A percentile compares a stretch with the other conserved stretches of the same genome.
These are phyloP conservation scores for Huso huso DNA, from an alignment of 2,797 vertebrate species.

Conservation along the genomic window DNA sequence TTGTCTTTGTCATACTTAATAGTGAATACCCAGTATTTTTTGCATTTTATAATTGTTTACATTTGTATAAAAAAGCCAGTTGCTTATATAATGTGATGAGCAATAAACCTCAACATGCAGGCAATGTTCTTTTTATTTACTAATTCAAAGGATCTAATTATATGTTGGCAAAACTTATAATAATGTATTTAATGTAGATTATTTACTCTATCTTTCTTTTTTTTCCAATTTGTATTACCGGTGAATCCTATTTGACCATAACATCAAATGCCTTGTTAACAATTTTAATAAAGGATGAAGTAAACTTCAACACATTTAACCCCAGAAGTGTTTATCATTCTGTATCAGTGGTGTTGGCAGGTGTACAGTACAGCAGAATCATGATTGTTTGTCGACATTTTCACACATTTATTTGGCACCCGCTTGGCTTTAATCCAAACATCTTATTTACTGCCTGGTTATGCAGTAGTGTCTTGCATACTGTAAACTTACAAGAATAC, in stretches of 20 bases:
- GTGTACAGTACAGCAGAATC: slow-evolving; percentile 31
- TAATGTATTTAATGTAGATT: slow-evolving; percentile 32
- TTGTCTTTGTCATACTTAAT: slow-evolving; percentile 50
- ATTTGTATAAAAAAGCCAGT: slow-evolving; percentile 40
- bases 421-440: slow-evolving; percentile 7
- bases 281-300: slow-evolving; percentile 34
- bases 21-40: slow-evolving; percentile 47
- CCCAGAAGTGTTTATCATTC: slow-evolving; percentile 20
- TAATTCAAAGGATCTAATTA: slow-evolving; percentile 26
- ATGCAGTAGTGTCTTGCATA: slow-evolving; percentile 10
- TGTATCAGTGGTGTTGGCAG: slow-evolving; percentile 36
- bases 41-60: slow-evolving; percentile 67
- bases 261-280: slow-evolving; percentile 31
- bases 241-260: slow-evolving; percentile 5
- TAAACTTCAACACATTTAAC: slow-evolving; percentile 25
- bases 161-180: slow-evolving; percentile 10
- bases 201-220: slow-evolving; percentile 16
- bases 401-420: slow-evolving; percentile 16
- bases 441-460: not conserved
- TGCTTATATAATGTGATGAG: slow-evolving; percentile 37
- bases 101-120: slow-evolving; percentile 26
- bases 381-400: slow-evolving; percentile 15
- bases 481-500: slow-evolving; percentile 1
- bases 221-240: slow-evolving; percentile 29
- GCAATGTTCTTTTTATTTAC: slow-evolving; percentile 29